Evolutionary conservation across 2,113 vertebrate genomes (phyloP).

Genomic region (Xiphorhynchus elegans): DNA sequence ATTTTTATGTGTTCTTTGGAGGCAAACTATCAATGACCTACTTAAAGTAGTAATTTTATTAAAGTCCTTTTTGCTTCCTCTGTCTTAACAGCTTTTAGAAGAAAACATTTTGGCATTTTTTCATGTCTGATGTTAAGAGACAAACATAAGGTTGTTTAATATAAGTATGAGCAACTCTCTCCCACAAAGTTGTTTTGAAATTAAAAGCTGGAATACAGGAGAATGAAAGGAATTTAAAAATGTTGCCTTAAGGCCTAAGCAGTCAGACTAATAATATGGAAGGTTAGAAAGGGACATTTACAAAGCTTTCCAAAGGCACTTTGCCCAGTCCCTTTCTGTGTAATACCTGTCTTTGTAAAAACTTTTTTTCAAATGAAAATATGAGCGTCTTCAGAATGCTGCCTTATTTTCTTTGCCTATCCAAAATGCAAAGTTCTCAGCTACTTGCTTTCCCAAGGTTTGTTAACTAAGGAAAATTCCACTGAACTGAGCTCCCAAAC

Average conservation of each 20-base stretch:
- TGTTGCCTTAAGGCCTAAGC: constrained; percentile 15
- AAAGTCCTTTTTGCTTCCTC: background rate
- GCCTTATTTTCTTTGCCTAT: background rate
- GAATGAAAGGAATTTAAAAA: constrained; percentile 52
- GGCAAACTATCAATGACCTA: background rate
- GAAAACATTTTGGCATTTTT: background rate
- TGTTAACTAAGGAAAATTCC: background rate
- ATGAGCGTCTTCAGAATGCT: background rate
- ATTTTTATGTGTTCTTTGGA: background rate
- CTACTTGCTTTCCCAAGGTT: background rate
- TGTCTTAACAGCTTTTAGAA: background rate
- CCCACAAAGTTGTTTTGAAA: constrained; percentile 23
- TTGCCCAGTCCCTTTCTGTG: background rate
- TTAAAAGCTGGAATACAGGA: background rate
- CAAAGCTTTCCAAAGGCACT: background rate
- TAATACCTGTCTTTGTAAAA: background rate
- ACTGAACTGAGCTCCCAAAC: background rate
- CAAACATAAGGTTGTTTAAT: background rate
- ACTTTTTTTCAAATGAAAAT: background rate
- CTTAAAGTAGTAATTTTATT: background rate
- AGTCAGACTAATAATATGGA: background rate
- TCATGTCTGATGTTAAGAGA: background rate
- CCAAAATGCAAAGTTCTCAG: background rate
- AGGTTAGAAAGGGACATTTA: background rate
- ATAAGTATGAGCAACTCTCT: background rate